Percentiles rank a stretch among this genome's conserved stretches.
Conservation (phyloP, 2,113 vertebrate genomes). For the Tylochromis polylepis region DNA sequence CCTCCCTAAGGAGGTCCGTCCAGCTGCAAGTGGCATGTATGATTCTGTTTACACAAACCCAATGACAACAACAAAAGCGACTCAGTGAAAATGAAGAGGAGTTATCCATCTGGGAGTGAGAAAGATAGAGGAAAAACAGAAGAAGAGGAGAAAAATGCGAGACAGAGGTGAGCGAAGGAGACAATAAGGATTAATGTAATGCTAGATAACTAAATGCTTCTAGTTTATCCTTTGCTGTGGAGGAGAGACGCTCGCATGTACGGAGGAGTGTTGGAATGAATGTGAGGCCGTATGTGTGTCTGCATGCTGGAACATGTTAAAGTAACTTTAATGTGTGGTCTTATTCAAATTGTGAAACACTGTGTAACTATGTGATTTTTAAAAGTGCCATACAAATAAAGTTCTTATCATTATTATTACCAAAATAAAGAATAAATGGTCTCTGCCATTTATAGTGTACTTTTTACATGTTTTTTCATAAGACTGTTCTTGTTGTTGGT, state of each 20-base stretch:
- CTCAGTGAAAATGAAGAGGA: background rate
- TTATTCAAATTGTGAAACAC: background rate
- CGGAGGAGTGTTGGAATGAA: background rate
- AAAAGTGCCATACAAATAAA: background rate
- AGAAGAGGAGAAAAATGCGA: background rate
- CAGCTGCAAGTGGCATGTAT: background rate
- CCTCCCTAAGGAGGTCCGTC: background rate
- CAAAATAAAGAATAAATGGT: background rate
- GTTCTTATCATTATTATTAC: background rate
- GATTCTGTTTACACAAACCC: background rate
- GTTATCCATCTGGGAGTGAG: background rate
- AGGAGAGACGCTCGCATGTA: background rate
- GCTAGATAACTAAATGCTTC: background rate
- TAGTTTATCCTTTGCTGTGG: background rate
- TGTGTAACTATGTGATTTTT: background rate
- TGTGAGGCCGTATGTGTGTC: background rate
- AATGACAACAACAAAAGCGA: background rate
- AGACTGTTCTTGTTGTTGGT: background rate
- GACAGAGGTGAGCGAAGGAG: background rate
- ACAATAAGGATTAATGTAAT: background rate
- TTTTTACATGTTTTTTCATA: background rate
- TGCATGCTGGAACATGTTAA: background rate
- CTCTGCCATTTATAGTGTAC: background rate
- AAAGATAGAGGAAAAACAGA: background rate
- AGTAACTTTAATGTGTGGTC: background rate